Conservation (phyloP, 1,140 invertebrate genomes). For the Armadillidium nasatum region DNA sequence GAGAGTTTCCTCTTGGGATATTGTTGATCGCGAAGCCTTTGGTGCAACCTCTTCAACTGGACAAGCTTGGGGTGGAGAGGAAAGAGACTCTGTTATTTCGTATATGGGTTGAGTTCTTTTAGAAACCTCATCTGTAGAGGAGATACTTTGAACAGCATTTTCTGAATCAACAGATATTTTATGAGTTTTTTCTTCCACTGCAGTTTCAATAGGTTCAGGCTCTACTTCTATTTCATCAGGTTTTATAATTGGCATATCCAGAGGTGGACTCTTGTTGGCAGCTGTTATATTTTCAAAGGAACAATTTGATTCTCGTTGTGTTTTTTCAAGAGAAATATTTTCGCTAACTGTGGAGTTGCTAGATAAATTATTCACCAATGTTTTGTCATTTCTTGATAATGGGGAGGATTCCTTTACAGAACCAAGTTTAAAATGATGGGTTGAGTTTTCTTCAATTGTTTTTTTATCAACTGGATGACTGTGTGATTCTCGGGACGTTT, state of each 20-base stretch:
- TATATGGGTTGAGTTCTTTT: conserved; percentile 29
- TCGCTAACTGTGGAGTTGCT: too few species aligned
- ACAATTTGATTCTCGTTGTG: too few species aligned
- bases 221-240: conserved; percentile 17
- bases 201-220: not conserved
- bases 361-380: too few species aligned
- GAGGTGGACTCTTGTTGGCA: conserved; percentile 12
- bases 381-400: too few species aligned
- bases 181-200: not conserved
- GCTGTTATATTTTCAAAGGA: not conserved
- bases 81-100: conserved; percentile 32
- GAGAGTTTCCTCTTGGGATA: conserved; percentile 87
- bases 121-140: not conserved
- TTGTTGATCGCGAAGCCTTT: conserved; percentile 64
- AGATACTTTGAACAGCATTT: not conserved
- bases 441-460: not conserved
- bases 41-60: conserved; percentile 39
- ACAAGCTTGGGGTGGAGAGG: conserved; percentile 33
- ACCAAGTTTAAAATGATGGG: not conserved
- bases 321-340: too few species aligned
- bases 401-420: not conserved
- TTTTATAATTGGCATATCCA: conserved; percentile 31
- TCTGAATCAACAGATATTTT: not conserved
- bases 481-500: not conserved
- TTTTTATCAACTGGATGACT: not conserved